Evolutionary conservation across 2,797 vertebrate genomes (phyloP), one percentile per base, ranked within the genome.

Genomic region (Miopithecus talapoin): DNA sequence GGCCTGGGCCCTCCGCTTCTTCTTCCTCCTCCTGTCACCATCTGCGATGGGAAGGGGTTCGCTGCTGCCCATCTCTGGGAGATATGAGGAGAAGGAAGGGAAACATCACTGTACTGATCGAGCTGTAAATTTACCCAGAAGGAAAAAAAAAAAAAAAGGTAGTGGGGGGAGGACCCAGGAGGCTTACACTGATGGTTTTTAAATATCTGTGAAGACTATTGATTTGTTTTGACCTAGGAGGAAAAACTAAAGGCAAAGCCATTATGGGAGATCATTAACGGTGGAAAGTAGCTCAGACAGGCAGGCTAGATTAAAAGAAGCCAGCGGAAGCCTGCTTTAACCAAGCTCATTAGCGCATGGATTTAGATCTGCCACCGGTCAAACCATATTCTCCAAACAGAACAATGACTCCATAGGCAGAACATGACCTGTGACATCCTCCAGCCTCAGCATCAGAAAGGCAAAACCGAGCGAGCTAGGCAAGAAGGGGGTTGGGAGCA

Each of bases 1-100:
- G 10, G 99, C 99, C 97, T 99, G 99, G 41, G 99, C 99, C 97
- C 99, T 99, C 96, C 99, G 99, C 98, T 99, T 99, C 98, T 99
- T 99, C 98, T 99, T 99, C 95, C 98, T 99, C 95, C 99, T 99
- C 98, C 99, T 99, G 79, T 98, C 99, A 55, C 98, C 98, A 85
- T 99, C 99, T 91, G 98, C 98, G 97, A 99, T 99, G 92, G 99
- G 99, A 97, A 99, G 98, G 84, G 99, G 99, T 95, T 99, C 99
- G 96, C 99, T 99, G 99, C 98, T 99, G 97, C 99, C 99, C 97
- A 99, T 99, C 88, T 99, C 99, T 99, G 98, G 43, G 80, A 84
- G 79, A 95, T 90, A 97, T 94, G 94, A 86, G 89, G 94, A 96
- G 70, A 94, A 26, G 83, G 95, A 97, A 91, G 96, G 5, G 93